A percentile compares a stretch with the other conserved stretches of the same genome.
Conservation (phyloP, 1,140 invertebrate genomes). For the Leptonema lineaticorne region DNA sequence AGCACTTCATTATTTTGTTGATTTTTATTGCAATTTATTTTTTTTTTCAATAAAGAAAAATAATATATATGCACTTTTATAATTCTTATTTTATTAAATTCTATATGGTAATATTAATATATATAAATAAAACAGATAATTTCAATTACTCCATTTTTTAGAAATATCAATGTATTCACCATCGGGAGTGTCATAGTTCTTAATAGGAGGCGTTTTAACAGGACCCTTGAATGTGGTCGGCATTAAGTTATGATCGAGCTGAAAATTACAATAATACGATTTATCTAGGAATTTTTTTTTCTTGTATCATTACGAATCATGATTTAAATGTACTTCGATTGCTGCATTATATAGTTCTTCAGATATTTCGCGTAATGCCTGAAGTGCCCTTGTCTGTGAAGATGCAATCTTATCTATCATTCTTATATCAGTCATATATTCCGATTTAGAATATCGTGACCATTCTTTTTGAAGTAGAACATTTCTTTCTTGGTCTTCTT, state of each 20-base stretch:
- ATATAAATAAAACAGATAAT: not conserved
- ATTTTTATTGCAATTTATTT: no score
- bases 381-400: conserved; percentile 75
- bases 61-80: no score
- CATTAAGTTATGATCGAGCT: conserved; percentile 70
- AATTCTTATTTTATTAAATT: not conserved
- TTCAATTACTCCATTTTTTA: conserved; percentile 67
- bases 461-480: conserved; percentile 70
- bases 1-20: no score
- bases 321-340: conserved; percentile 76
- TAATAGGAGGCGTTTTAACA: conserved; percentile 74
- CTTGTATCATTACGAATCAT: no score
- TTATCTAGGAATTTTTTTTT: not conserved
- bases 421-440: conserved; percentile 64
- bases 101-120: not conserved
- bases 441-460: conserved; percentile 65
- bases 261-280: conserved; percentile 43
- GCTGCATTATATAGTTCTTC: conserved; percentile 82
- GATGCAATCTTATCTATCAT: conserved; percentile 66
- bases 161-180: conserved; percentile 83
- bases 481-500: conserved; percentile 57
- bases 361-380: conserved; percentile 73
- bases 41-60: no score
- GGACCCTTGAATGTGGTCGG: conserved; percentile 70
- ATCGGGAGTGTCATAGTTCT: conserved; percentile 75